A percentile compares a stretch with the other conserved stretches of the same genome.
phyloP scores from a whole-genome alignment of 1,140 invertebrate species.

The Drosophila erecta region DNA sequence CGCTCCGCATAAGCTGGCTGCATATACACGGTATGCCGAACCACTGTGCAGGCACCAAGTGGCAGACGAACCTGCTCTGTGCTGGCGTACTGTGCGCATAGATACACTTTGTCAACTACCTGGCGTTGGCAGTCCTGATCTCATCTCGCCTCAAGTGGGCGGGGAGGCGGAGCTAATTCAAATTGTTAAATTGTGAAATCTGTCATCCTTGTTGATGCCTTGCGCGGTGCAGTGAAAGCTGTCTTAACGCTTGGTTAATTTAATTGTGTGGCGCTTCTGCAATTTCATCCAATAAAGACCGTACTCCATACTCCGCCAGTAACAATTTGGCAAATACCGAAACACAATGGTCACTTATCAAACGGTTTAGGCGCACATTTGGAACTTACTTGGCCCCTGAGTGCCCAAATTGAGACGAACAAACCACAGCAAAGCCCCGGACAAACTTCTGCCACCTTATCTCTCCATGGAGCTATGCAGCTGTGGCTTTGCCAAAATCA shows the following conservation, averaged over 20 bases:
- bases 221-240: conserved; percentile 22
- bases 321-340: background rate
- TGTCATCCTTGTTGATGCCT: conserved; percentile 5
- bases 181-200: conserved; percentile 19
- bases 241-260: conserved; percentile 23
- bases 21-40: background rate
- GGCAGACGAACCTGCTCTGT: background rate
- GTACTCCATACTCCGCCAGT: background rate
- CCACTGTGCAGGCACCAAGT: conserved; percentile 6
- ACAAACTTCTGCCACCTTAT: background rate
- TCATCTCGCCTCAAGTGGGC: conserved; percentile 7
- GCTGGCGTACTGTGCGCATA: too few relatives aligned
- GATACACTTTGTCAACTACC: conserved; percentile 19
- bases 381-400: background rate
- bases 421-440: background rate
- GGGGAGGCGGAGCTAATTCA: conserved; percentile 34
- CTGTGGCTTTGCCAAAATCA: conserved; percentile 1
- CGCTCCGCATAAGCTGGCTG: too few relatives aligned
- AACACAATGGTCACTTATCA: background rate
- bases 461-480: background rate
- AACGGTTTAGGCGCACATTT: background rate
- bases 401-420: background rate
- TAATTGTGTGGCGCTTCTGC: conserved; percentile 4
- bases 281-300: background rate
- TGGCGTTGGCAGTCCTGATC: conserved; percentile 35